Percentiles rank a stretch among this genome's conserved stretches.
These are phyloP conservation scores for Scaptomyza reducta DNA, from an alignment of 2,888 invertebrate species.

Conservation along the genomic window DNA sequence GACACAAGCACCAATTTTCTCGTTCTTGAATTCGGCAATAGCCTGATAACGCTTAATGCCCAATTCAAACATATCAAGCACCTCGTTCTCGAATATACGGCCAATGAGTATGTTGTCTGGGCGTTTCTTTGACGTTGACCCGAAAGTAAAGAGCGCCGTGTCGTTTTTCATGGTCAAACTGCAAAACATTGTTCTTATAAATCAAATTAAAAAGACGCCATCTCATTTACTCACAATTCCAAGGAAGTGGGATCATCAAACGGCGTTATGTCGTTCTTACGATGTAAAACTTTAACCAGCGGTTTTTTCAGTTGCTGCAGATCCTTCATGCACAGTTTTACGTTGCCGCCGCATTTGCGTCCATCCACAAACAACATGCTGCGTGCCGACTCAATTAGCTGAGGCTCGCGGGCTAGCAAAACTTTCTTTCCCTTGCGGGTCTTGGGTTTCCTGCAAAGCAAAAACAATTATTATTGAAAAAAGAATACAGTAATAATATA, in stretches of 20 bases:
- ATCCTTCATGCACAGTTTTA: constrained; percentile 92
- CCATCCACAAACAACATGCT: constrained; percentile 93
- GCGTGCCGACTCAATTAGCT: constrained; percentile 94
- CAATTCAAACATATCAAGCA: constrained; percentile 98
- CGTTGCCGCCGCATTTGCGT: constrained; percentile 89
- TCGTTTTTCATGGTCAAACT: constrained; percentile 92
- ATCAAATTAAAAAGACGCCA: neutral
- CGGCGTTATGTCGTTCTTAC: constrained; percentile 95
- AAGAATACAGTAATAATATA: neutral
- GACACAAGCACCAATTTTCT: constrained; percentile 91
- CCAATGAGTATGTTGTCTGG: constrained; percentile 96
- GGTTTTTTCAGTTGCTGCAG: constrained; percentile 94
- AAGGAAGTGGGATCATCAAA: constrained; percentile 95
- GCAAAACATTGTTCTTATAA: neutral
- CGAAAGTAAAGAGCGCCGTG: constrained; percentile 94
- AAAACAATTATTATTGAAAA: neutral
- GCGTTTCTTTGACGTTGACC: constrained; percentile 96
- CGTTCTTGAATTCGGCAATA: constrained; percentile 91
- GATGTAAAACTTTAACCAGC: constrained; percentile 89
- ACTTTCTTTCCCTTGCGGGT: constrained; percentile 95
- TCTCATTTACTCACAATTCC: constrained; percentile 87
- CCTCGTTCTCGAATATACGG: constrained; percentile 93
- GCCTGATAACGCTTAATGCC: constrained; percentile 93
- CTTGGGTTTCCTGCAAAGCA: constrained; percentile 90
- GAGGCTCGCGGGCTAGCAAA: constrained; percentile 92